A percentile compares a stretch with the other conserved stretches of the same genome.
These are phyloP conservation scores for Verasper variegatus DNA, from an alignment of 2,113 vertebrate genomes.

Conservation along the genomic window DNA sequence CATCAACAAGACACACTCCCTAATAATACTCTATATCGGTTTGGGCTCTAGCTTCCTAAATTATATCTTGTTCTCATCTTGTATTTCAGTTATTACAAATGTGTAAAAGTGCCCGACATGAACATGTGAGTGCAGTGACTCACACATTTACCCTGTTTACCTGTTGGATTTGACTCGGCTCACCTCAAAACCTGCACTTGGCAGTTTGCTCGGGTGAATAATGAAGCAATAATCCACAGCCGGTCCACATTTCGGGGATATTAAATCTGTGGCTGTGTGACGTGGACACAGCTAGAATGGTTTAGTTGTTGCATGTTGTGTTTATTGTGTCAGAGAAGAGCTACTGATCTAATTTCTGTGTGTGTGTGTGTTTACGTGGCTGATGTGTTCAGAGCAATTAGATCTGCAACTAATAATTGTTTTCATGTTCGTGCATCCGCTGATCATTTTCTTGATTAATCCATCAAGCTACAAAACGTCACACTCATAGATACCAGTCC, in stretches of 20 bases:
- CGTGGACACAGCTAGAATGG: neutral
- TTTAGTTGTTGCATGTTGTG: neutral
- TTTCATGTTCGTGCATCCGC: neutral
- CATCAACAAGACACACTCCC: too few species aligned
- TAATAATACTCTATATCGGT: too few species aligned
- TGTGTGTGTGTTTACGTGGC: neutral
- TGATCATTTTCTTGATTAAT: neutral
- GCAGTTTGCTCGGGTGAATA: slow-evolving; percentile 58
- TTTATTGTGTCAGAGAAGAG: neutral
- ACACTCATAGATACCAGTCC: too few species aligned
- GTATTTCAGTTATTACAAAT: neutral
- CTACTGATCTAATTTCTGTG: neutral
- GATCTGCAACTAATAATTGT: neutral
- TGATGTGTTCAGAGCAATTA: neutral
- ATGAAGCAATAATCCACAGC: slow-evolving; percentile 49
- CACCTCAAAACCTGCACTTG: slow-evolving; percentile 49
- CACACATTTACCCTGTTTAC: slow-evolving; percentile 32
- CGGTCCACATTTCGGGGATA: slow-evolving; percentile 31
- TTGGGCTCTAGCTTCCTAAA: too few species aligned
- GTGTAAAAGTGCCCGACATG: slow-evolving; percentile 31
- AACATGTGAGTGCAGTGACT: slow-evolving; percentile 49
- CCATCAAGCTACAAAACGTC: too few species aligned
- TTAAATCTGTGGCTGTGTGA: slow-evolving; percentile 36
- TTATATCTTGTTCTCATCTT: too few species aligned
- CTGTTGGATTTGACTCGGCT: slow-evolving; percentile 60